phyloP scores from a whole-genome alignment of 2,113 vertebrate species.

The Caloenas nicobarica region DNA sequence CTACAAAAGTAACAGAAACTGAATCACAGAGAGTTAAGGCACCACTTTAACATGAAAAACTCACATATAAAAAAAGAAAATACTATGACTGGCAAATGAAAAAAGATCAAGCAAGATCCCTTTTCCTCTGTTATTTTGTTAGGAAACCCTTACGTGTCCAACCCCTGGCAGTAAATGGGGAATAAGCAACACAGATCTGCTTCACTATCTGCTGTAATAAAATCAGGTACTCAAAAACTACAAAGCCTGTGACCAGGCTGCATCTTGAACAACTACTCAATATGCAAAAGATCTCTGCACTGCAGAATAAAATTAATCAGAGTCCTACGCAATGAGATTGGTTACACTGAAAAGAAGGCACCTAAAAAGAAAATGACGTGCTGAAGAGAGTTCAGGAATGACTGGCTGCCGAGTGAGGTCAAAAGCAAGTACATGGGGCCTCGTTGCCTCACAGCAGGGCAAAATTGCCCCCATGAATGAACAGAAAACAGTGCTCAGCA shows the following conservation, averaged over 20 bases:
- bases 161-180: neutral
- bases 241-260: neutral
- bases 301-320: constrained; percentile 63
- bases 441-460: neutral
- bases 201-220: neutral
- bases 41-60: neutral
- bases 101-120: neutral
- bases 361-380: neutral
- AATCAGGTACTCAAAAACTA: neutral
- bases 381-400: neutral
- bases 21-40: neutral
- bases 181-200: neutral
- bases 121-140: neutral
- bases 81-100: neutral
- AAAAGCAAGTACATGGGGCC: neutral
- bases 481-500: neutral
- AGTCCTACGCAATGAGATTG: constrained; percentile 9
- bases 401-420: neutral
- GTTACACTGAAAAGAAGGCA: neutral
- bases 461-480: neutral
- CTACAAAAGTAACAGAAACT: neutral
- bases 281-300: constrained; percentile 63
- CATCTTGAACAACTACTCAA: constrained; percentile 58
- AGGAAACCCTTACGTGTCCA: neutral
- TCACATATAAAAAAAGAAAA: neutral